A percentile compares a stretch with the other conserved stretches of the same genome.
These are phyloP conservation scores for Trematomus bernacchii DNA, from an alignment of 2,797 vertebrate species.

Conservation along the genomic window DNA sequence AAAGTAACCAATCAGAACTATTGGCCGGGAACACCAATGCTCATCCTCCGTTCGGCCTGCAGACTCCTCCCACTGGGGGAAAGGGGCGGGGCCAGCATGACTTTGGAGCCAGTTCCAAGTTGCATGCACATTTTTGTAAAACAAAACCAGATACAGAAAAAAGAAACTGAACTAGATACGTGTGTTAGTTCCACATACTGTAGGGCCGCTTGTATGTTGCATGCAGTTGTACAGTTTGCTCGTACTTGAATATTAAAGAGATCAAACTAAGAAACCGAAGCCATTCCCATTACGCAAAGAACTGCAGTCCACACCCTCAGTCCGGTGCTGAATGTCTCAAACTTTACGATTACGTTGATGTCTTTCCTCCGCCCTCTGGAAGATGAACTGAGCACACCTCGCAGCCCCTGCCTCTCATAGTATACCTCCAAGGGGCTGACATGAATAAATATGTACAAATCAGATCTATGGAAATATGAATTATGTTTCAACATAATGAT, in stretches of 20 bases:
- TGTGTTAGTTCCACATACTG: conserved; percentile 95
- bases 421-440: conserved; percentile 80
- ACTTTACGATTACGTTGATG: conserved; percentile 87
- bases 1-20: conserved; percentile 83
- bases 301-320: conserved; percentile 86
- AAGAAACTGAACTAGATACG: conserved; percentile 90
- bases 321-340: conserved; percentile 95
- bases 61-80: conserved; percentile 84
- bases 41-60: conserved; percentile 86
- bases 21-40: conserved; percentile 83
- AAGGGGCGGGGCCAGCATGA: conserved; percentile 91
- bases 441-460: conserved; percentile 76
- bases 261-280: conserved; percentile 97
- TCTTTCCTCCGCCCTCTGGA: conserved; percentile 72
- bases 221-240: conserved; percentile 99
- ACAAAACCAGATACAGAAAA: conserved; percentile 76
- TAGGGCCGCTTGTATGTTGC: conserved; percentile 99
- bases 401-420: conserved; percentile 70
- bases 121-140: conserved; percentile 94
- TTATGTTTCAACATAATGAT: conserved; percentile 77
- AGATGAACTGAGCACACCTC: conserved; percentile 78
- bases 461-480: conserved; percentile 75
- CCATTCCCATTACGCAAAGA: conserved; percentile 94
- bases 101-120: conserved; percentile 92
- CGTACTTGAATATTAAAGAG: conserved; percentile 94